Conservation (phyloP, 1,140 invertebrate genomes). For the Aricia agestis region DNA sequence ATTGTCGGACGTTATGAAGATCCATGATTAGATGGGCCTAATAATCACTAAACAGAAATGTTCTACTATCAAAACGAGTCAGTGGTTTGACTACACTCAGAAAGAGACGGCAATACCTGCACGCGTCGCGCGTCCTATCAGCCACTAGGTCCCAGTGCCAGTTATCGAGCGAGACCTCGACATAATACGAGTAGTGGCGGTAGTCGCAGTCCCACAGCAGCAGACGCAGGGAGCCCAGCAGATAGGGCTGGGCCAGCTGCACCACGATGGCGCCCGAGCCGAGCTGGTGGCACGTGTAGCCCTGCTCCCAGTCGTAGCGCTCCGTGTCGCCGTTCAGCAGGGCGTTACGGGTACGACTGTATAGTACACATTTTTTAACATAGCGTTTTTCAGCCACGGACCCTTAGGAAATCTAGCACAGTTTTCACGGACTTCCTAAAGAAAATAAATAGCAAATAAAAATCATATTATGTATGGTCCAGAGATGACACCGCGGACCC, state of each 20-base stretch:
- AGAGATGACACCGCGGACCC: too few relatives aligned
- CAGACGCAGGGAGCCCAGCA: constrained; percentile 93
- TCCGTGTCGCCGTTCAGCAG: constrained; percentile 95
- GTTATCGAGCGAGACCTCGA: constrained; percentile 96
- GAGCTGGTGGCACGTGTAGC: constrained; percentile 99
- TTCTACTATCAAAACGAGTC: too few relatives aligned
- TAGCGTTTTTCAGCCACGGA: too few relatives aligned
- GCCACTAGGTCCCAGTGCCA: constrained; percentile 92
- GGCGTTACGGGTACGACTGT: constrained; percentile 93
- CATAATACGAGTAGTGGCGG: constrained; percentile 95
- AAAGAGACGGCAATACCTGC: constrained; percentile 64
- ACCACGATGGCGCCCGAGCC: constrained; percentile 96
- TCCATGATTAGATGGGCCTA: too few relatives aligned
- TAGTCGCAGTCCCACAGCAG: constrained; percentile 99
- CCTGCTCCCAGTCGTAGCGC: constrained; percentile 98
- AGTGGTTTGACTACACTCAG: not conserved
- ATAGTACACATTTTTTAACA: not conserved
- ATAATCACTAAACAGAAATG: too few relatives aligned
- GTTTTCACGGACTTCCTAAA: too few relatives aligned
- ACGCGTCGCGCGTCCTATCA: constrained; percentile 85
- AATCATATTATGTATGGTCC: too few relatives aligned
- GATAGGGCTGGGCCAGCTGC: constrained; percentile 97
- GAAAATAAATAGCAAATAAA: too few relatives aligned
- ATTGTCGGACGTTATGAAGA: too few relatives aligned
- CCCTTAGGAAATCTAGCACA: too few relatives aligned